Percentiles rank a stretch among this genome's conserved stretches.
Conservation (phyloP, 2,888 invertebrate species). For the Cosmopolites sordidus region DNA sequence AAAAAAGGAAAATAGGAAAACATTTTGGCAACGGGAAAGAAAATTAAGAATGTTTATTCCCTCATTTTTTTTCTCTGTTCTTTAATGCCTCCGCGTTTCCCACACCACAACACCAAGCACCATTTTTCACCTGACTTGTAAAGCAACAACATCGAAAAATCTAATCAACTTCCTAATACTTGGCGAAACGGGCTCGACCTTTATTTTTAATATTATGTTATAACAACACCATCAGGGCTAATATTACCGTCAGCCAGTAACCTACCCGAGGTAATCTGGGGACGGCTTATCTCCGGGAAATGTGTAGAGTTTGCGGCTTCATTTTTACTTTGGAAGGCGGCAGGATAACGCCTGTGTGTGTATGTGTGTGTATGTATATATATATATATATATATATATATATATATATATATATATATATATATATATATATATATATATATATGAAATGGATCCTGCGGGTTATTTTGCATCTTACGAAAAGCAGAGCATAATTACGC, state of each 20-base stretch:
- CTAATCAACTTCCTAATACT: slow-evolving; percentile 20
- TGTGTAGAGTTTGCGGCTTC: neutral
- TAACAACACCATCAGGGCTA: slow-evolving; percentile 21
- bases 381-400: too few species aligned
- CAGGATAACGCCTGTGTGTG: neutral
- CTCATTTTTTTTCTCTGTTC: too few species aligned
- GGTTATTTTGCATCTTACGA: neutral
- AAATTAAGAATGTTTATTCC: too few species aligned
- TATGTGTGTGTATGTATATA: neutral
- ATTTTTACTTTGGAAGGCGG: neutral
- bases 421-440: too few species aligned
- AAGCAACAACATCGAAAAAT: slow-evolving; percentile 12
- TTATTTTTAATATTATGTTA: slow-evolving; percentile 22
- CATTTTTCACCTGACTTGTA: slow-evolving; percentile 15
- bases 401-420: neutral
- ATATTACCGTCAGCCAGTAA: slow-evolving; percentile 10
- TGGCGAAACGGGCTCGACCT: slow-evolving; percentile 12
- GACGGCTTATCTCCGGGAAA: slow-evolving; percentile 1
- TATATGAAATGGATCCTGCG: neutral
- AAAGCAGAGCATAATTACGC: neutral
- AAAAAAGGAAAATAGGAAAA: too few species aligned
- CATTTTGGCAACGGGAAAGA: too few species aligned
- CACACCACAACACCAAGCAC: neutral
- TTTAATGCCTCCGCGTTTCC: too few species aligned
- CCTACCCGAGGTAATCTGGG: slow-evolving; percentile 3